These are phyloP conservation scores for Adoxophyes honmai DNA, from an alignment of 1,140 invertebrate species.

Conservation along the genomic window DNA sequence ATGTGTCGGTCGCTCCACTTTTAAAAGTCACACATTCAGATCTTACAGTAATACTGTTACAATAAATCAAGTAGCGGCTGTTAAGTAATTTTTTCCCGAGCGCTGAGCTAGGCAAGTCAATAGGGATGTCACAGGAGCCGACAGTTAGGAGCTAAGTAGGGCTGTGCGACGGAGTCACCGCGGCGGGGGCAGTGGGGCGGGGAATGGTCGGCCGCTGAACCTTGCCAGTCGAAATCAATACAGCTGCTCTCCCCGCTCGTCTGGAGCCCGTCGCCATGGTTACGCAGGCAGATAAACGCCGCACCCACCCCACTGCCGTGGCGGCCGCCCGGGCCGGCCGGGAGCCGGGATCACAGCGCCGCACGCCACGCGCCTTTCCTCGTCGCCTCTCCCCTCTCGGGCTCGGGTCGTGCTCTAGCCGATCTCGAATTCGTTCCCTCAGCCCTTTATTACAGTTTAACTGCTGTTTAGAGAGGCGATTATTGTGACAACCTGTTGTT, in stretches of 20 bases:
- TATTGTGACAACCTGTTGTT: slow-evolving; percentile 30
- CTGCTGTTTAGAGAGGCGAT: slow-evolving; percentile 14
- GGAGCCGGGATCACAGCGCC: not conserved
- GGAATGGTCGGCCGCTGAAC: slow-evolving; percentile 57
- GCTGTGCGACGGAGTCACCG: not conserved
- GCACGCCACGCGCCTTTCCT: slow-evolving; percentile 9
- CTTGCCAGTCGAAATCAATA: slow-evolving; percentile 63
- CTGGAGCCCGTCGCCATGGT: slow-evolving; percentile 44
- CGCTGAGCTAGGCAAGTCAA: not conserved
- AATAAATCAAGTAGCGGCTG: too few species aligned
- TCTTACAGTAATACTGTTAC: too few species aligned
- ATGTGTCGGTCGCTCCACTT: too few species aligned
- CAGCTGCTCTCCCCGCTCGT: slow-evolving; percentile 53
- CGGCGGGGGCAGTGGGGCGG: slow-evolving; percentile 17
- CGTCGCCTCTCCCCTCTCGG: slow-evolving; percentile 22
- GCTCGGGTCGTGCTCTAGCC: slow-evolving; percentile 6
- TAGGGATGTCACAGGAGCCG: not conserved
- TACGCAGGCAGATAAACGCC: slow-evolving; percentile 37
- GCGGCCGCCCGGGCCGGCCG: slow-evolving; percentile 16
- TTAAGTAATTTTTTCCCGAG: not conserved
- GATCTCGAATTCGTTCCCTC: slow-evolving; percentile 2
- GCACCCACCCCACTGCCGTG: slow-evolving; percentile 10
- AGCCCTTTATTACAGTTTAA: slow-evolving; percentile 9
- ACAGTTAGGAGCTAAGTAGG: not conserved
- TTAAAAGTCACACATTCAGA: too few species aligned